phyloP scores from a whole-genome alignment of 30 jellyfish, hydroid and myxozoan species.

The Aurelia aurita region DNA sequence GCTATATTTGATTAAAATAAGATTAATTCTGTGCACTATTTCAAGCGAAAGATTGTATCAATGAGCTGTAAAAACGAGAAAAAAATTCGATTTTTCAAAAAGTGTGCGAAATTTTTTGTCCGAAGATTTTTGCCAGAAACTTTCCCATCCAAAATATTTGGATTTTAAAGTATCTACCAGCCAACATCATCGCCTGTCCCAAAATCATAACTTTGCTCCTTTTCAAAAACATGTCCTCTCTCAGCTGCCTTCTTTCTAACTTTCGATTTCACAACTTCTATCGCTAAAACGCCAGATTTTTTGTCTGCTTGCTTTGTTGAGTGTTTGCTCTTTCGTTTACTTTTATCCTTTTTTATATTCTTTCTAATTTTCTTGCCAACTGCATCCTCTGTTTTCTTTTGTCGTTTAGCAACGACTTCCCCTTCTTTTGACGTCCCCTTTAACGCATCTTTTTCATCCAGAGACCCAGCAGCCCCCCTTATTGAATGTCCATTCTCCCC shows the following conservation, averaged over 20 bases:
- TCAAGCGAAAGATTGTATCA: no score
- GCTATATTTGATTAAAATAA: no score
- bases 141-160: not conserved
- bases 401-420: not conserved
- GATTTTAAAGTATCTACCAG: not conserved
- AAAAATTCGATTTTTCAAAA: no score
- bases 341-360: not conserved
- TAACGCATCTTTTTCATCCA: not conserved
- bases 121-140: not conserved
- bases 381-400: not conserved
- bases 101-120: not conserved
- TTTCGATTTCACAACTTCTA: constrained; percentile 13
- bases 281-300: constrained; percentile 41
- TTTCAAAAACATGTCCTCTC: not conserved
- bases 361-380: not conserved
- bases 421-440: not conserved
- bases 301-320: not conserved
- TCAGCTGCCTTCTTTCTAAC: not conserved
- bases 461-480: not conserved
- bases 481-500: not conserved
- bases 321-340: not conserved
- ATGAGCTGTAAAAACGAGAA: no score
- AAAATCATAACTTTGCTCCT: not conserved
- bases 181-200: constrained; percentile 37
- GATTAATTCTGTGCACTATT: no score